phyloP scores from a whole-genome alignment of 2,113 vertebrate genomes.

The Condylura cristata region DNA sequence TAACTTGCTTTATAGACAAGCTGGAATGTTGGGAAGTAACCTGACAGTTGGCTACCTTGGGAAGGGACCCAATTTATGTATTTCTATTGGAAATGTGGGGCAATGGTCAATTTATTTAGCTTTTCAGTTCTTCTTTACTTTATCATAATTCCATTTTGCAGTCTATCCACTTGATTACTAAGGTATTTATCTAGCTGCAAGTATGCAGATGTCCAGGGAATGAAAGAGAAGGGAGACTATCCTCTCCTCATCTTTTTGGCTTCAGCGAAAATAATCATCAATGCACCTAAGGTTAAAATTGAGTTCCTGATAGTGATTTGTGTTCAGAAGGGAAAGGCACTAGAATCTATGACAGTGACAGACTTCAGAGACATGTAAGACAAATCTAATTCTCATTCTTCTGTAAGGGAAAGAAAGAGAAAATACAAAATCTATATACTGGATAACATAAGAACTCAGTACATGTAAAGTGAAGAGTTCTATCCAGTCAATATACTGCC shows the following conservation, averaged over 20 bases:
- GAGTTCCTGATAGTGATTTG: neutral
- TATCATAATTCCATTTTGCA: neutral
- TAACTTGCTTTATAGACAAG: neutral
- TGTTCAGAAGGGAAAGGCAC: neutral
- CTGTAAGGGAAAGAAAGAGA: neutral
- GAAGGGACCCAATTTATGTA: neutral
- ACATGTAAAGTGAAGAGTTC: neutral
- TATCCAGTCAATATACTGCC: neutral
- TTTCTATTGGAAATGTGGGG: neutral
- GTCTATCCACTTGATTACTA: neutral
- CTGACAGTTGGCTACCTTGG: neutral
- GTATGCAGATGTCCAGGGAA: too few species aligned
- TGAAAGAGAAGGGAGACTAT: too few species aligned
- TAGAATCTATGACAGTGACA: neutral
- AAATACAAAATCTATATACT: neutral
- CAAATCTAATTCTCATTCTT: neutral
- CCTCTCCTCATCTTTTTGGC: neutral
- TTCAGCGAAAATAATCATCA: neutral
- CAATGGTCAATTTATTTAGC: neutral
- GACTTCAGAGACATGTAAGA: neutral
- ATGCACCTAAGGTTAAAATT: too few species aligned
- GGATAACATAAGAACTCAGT: neutral
- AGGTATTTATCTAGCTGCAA: too few species aligned
- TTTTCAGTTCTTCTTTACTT: neutral
- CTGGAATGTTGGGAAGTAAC: fast-evolving